Evolutionary conservation across 2,888 invertebrate species (phyloP), one percentile per base, ranked within the genome.

Genomic region (Bombylius major): DNA sequence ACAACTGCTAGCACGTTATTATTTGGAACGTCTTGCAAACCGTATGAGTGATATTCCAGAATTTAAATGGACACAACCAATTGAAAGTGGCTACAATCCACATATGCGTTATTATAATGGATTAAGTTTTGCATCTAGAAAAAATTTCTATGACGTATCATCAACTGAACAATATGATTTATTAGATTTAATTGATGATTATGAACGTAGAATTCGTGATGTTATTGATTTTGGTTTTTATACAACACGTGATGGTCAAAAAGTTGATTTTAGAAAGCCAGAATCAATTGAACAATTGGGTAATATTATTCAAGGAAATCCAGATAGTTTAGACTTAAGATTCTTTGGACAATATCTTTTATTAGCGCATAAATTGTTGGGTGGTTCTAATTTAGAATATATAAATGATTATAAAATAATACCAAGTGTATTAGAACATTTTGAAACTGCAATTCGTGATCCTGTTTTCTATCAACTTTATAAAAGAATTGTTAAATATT

Each of bases 11-110:
- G 78, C 84, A 59, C 82, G 83, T 79, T 89, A 87, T 72, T 84
- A 87, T 67, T 76, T 87, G 75, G 87, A 88, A 69, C 83, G 88
- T 69, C 73, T 87, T 54, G 82, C 85, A 11, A 82, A 84, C 66
- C 82, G 81, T 58, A 76, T 84, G 51, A 81, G 82, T n/a, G 82
- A 84, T 60, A 82, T 87, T 60, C 76, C 79, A 36, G 75, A 77
- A 11, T 76, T 84, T 58, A 76, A 80, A 36, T 77, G 77, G 65
- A 73, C 77, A 58, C 68, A 70, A 50, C 71, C 77, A 51, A 72
- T 84, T 51, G 69, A 79, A 61, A 74, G 79, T 58, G 84, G 84
- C 11, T 86, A 79, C 71, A 76, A 79, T 51, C 79, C 87, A 51
- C 80, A 82, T 57, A 72, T 87, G 60, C 71, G 78, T 56, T 79